Percentiles rank a stretch among this genome's conserved stretches.
phyloP scores from a whole-genome alignment of 2,797 vertebrate species.

The Lacerta bilineata region DNA sequence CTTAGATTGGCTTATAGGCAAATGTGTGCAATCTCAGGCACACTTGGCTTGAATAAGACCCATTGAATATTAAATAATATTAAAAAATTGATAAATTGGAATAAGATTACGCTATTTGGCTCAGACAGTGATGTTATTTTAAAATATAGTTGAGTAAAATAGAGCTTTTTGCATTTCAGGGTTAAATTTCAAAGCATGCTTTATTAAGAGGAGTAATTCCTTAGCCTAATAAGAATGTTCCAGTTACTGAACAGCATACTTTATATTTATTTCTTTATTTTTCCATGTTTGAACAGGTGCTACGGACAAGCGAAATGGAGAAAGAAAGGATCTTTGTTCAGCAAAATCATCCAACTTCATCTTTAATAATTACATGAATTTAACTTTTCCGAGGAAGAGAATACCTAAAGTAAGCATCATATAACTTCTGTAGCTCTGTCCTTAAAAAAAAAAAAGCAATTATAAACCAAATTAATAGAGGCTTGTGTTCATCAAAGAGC shows the following conservation, averaged over 20 bases:
- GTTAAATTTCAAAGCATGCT: neutral
- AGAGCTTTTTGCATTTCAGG: neutral
- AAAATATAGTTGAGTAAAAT: neutral
- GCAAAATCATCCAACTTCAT: slow-evolving; percentile 83
- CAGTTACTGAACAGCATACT: neutral
- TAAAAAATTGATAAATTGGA: neutral
- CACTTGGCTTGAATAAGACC: neutral
- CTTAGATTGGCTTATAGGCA: neutral
- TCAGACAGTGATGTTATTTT: neutral
- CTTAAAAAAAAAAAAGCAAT: neutral
- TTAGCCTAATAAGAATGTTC: neutral
- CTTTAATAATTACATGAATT: slow-evolving; percentile 87
- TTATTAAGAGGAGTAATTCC: neutral
- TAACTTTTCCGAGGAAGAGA: slow-evolving; percentile 90
- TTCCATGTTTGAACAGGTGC: slow-evolving; percentile 82
- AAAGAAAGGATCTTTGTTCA: slow-evolving; percentile 83
- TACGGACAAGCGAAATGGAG: slow-evolving; percentile 83
- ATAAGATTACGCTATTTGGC: neutral
- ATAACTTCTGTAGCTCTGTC: neutral
- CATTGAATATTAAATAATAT: neutral
- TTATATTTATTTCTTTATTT: slow-evolving; percentile 28
- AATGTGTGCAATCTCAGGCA: neutral
- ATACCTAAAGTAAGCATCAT: slow-evolving; percentile 89
- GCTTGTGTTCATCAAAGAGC: neutral
- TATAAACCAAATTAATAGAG: neutral